phyloP scores from a whole-genome alignment of 2,113 vertebrate genomes.

The Capra hircus region DNA sequence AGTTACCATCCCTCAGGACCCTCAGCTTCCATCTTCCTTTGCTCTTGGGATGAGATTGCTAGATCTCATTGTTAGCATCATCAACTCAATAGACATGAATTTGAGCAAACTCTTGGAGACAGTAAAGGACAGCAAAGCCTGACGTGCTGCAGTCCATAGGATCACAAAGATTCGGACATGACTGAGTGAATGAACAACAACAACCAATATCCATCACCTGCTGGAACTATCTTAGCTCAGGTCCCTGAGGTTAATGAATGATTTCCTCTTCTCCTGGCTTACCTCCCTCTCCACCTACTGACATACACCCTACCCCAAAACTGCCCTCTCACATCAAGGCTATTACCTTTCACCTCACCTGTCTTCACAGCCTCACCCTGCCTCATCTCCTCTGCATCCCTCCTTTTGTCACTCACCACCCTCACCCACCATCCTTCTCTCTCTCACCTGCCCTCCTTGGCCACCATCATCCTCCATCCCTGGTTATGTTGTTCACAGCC shows the following conservation, averaged over 20 bases:
- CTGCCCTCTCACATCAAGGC: neutral
- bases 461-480: constrained; percentile 76
- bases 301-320: neutral
- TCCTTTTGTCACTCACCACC: neutral
- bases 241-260: neutral
- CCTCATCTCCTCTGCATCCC: neutral
- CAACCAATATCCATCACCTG: neutral
- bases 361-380: neutral
- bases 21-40: neutral
- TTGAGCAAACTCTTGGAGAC: neutral
- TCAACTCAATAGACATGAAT: neutral
- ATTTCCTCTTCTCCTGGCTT: neutral
- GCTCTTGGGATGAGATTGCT: neutral
- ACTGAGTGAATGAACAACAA: neutral
- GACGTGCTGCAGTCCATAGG: neutral
- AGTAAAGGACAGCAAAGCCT: neutral
- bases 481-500: constrained; percentile 88
- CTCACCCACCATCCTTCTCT: neutral
- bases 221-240: neutral
- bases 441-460: neutral
- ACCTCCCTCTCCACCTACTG: neutral
- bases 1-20: neutral
- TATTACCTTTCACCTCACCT: neutral
- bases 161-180: neutral
- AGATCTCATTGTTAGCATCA: neutral